Evolutionary conservation across 2,888 invertebrate species (phyloP).

Genomic region (Phania funesta): DNA sequence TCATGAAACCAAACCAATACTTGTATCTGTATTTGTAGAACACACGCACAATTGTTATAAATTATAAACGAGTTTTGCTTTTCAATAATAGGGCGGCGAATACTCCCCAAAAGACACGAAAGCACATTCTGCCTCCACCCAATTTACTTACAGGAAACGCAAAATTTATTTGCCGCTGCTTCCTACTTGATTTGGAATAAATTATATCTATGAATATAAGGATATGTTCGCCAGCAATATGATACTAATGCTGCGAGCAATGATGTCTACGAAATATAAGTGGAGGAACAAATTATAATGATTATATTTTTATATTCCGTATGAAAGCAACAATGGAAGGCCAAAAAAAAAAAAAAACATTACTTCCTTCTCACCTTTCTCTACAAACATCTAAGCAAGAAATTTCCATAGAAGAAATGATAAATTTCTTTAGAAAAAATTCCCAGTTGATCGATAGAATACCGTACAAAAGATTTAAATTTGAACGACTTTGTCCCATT

Average conservation of each 20-base stretch:
- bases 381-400: too few species aligned
- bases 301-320: too few species aligned
- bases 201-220: background rate
- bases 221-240: background rate
- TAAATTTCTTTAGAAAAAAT: too few species aligned
- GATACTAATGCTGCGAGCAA: background rate
- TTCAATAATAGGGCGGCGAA: background rate
- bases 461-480: too few species aligned
- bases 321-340: too few species aligned
- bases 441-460: too few species aligned
- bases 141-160: background rate
- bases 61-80: background rate
- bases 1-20: slow-evolving; percentile 30
- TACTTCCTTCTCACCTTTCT: too few species aligned
- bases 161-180: background rate
- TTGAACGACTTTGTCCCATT: too few species aligned
- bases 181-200: background rate
- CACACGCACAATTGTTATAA: background rate
- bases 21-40: background rate
- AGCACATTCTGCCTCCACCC: too few species aligned
- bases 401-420: too few species aligned
- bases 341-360: too few species aligned
- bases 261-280: background rate
- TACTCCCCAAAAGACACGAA: too few species aligned
- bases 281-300: background rate